Base-by-base conservation (phyloP, 2,113 vertebrate genomes). In the Rhinolophus sinicus region DNA sequence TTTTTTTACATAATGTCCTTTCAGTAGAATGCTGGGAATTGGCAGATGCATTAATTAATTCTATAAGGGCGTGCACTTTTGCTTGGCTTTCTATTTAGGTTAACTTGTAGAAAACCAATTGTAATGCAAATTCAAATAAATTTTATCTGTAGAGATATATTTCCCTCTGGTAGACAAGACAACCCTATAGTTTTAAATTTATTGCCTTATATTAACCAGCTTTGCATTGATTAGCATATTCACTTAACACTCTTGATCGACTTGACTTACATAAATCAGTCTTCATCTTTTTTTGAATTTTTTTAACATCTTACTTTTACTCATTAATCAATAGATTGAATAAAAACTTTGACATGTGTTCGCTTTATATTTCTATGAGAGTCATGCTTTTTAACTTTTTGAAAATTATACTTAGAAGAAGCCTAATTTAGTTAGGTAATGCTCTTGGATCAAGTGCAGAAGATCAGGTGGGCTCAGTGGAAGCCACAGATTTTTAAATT, bases 291-390 rank as follows among this genome's bases (percentile, higher is more conserved):
- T 62, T 94, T 92, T 73, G 47, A 82, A 67, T 30, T 65, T 75
- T 92, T 93, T 95, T 56, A 60, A 52, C 24, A 87, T 62, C 80
- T 80, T 83, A 78, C 14, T 85, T 93, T 77, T 89, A 44, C 19
- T 78, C 15, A 47, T 64, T 95, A 58, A 72, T 72, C 47, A 65
- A 69, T 81, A 38, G 30, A 21, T 47, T 81, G 69, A 83, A 89
- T 78, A 94, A 76, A 77, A 90, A 58, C 8, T 70, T 90, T 85
- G 47, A 77, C 14, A 30, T 35, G 10, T 65, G 6, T 76, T 69
- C 40, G 80, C 35, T 52, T 65, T 35, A n/a, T 78, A 60, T 88
- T 81, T 81, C 22, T 60, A 38, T 62, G n/a, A 88, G 7, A 85
- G 9, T 69, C 52, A 58, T 50, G 40, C 14, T 64, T 87, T 72